Conservation (phyloP, 2,888 invertebrate genomes). For the Dysmachus trigonus region DNA sequence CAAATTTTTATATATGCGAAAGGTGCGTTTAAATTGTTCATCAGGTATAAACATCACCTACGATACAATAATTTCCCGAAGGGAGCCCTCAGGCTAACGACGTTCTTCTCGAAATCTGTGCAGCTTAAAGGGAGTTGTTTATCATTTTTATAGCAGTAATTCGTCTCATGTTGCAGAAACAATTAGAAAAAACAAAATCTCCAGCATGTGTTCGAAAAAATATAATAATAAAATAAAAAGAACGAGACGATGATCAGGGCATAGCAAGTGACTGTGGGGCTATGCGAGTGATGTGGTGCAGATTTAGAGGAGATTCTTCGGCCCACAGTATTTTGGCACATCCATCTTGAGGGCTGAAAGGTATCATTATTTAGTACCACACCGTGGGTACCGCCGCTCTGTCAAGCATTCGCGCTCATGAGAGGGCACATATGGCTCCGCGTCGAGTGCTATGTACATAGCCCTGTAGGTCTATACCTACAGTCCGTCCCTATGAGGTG, state of each 20-base stretch:
- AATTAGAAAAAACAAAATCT: constrained; percentile 19
- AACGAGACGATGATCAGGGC: not conserved
- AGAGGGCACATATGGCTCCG: not conserved
- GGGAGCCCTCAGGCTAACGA: constrained; percentile 2
- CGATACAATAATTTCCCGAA: not conserved
- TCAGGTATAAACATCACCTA: not conserved
- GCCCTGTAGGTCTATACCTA: not conserved
- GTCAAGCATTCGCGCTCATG: not conserved
- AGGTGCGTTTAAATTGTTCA: not conserved
- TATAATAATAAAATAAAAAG: not conserved
- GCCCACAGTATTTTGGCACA: constrained; percentile 45
- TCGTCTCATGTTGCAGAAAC: constrained; percentile 41
- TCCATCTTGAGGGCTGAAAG: constrained; percentile 45
- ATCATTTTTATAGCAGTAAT: constrained; percentile 46
- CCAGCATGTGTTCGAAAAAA: not conserved
- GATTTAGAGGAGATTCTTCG: not conserved
- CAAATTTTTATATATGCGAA: not conserved
- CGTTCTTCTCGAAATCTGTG: not conserved
- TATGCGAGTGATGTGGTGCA: not conserved
- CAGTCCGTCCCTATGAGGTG: not conserved
- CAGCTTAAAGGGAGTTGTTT: constrained; percentile 29
- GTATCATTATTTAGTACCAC: constrained; percentile 40
- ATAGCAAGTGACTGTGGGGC: not conserved
- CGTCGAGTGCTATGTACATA: not conserved
- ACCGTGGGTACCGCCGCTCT: not conserved